phyloP scores from a whole-genome alignment of 2,888 invertebrate species.

The Meloe dianella region DNA sequence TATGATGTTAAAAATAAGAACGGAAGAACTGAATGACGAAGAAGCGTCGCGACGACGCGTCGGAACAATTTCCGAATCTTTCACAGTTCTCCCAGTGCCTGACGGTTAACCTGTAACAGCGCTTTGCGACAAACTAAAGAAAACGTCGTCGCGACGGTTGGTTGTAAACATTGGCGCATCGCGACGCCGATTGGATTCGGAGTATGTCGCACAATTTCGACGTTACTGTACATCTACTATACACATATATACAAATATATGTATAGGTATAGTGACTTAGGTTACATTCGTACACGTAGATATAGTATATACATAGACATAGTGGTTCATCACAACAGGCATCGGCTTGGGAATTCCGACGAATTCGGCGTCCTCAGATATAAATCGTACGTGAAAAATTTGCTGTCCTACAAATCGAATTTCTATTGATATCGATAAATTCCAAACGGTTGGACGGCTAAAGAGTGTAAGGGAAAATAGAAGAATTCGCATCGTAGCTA shows the following conservation, averaged over 20 bases:
- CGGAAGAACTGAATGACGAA: neutral
- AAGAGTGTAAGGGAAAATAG: constrained; percentile 36
- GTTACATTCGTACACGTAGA: constrained; percentile 35
- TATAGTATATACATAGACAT: neutral
- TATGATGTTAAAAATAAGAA: neutral
- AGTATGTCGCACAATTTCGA: constrained; percentile 36
- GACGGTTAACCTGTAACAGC: constrained; percentile 36
- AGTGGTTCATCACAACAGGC: constrained; percentile 23
- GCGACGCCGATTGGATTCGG: constrained; percentile 48
- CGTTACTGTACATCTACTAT: neutral
- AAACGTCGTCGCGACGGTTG: constrained; percentile 53
- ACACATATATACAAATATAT: neutral
- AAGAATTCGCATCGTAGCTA: constrained; percentile 23
- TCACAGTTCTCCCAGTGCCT: constrained; percentile 4
- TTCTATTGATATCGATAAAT: constrained; percentile 57
- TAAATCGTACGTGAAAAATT: constrained; percentile 54
- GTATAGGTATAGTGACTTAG: constrained; percentile 34
- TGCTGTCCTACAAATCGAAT: constrained; percentile 55
- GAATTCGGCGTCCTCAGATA: constrained; percentile 46
- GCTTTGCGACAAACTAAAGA: constrained; percentile 56
- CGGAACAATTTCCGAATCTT: constrained; percentile 6
- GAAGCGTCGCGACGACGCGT: neutral
- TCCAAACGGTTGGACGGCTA: constrained; percentile 32
- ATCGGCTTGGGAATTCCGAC: constrained; percentile 51
- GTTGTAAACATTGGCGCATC: constrained; percentile 57